Conservation (phyloP, 2,797 vertebrate species). For the Mormyrus proboscirostris region DNA sequence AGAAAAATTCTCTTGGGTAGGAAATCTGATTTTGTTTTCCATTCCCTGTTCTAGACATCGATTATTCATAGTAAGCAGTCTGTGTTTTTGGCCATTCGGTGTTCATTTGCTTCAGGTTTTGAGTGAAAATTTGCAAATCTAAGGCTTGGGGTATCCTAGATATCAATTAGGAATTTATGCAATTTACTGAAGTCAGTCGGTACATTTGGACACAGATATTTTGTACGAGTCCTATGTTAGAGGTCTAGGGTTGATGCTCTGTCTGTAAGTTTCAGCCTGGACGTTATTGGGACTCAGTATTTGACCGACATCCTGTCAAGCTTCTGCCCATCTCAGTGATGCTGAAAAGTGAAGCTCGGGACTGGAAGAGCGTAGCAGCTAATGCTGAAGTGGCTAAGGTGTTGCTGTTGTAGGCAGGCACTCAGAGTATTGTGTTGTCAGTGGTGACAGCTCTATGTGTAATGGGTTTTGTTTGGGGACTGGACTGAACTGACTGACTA, state of each 20-base stretch:
- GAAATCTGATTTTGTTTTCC: background rate
- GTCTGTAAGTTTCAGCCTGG: background rate
- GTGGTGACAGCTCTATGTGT: background rate
- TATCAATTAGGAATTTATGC: background rate
- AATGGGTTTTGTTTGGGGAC: background rate
- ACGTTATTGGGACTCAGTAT: background rate
- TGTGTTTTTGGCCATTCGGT: background rate
- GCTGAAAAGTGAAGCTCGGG: background rate
- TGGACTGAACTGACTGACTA: background rate
- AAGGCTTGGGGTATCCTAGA: background rate
- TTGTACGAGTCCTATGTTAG: background rate
- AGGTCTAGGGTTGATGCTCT: background rate
- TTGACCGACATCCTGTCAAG: background rate
- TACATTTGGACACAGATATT: background rate
- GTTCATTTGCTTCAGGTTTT: background rate
- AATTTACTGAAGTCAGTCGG: background rate
- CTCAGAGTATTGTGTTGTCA: background rate
- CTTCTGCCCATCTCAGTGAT: slow-evolving; percentile 2
- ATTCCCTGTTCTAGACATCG: background rate
- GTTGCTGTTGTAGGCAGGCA: background rate
- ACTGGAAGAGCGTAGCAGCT: background rate
- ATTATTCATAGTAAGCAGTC: background rate
- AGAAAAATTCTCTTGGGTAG: background rate
- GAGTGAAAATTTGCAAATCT: background rate
- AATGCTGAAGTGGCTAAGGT: background rate